Conservation (phyloP, 2,888 invertebrate genomes). For the Ceraclea dissimilis region DNA sequence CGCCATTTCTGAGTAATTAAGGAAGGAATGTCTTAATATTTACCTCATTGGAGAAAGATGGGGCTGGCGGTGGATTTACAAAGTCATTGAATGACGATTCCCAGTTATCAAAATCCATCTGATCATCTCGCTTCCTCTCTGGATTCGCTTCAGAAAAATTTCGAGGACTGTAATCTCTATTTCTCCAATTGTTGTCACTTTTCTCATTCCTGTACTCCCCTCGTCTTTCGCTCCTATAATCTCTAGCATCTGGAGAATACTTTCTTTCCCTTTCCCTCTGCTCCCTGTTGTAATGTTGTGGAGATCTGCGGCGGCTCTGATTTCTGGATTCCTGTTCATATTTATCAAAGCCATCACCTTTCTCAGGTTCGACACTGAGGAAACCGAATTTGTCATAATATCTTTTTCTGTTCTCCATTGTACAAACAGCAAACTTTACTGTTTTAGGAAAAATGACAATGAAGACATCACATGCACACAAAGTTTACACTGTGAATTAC, state of each 20-base stretch:
- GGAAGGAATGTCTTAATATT: neutral
- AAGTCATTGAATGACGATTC: conserved; percentile 8
- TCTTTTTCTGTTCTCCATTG: conserved; percentile 8
- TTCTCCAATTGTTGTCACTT: neutral
- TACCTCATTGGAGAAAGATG: conserved; percentile 16
- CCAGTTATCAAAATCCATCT: conserved; percentile 18
- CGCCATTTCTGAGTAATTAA: no score
- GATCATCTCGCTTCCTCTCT: conserved; percentile 7
- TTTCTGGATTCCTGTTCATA: neutral
- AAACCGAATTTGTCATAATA: conserved; percentile 24
- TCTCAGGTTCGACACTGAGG: conserved; percentile 12
- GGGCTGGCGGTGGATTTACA: conserved; percentile 7
- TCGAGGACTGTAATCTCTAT: conserved; percentile 8
- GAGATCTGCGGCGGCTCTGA: conserved; percentile 2
- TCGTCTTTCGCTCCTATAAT: conserved; percentile 6
- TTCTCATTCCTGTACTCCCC: conserved; percentile 3
- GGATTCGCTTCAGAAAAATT: conserved; percentile 2
- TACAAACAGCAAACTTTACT: no score
- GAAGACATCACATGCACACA: no score
- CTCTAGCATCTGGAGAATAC: neutral
- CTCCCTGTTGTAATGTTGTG: neutral
- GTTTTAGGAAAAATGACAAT: no score
- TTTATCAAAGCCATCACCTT: conserved; percentile 7
- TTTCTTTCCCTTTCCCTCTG: conserved; percentile 8
- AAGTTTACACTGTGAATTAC: no score